Base-by-base conservation (phyloP, 1,140 invertebrate genomes). In the Leptonema lineaticorne region DNA sequence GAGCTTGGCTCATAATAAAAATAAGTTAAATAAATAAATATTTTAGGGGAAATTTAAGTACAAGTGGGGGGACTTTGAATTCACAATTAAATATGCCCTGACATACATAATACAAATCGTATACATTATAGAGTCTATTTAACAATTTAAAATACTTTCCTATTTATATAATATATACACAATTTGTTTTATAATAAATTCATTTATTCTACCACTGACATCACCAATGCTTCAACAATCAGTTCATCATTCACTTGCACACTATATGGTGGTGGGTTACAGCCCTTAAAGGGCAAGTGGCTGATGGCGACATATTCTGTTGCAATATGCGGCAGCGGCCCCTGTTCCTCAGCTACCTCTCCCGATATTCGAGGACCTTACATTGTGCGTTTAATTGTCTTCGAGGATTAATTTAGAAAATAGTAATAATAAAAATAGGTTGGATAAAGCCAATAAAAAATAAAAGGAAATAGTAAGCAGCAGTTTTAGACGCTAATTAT, bases 1-100 rank as follows among this genome's bases (percentile, higher is more conserved):
- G 78, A 77, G 80, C 78, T 75, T 77, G 78, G 78, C 80, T 78
- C 78, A 79, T 80, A 81, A 78, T 62, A 60, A 68, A n/a, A 81
- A 81, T 76, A 78, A 76, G 76, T 75, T 72, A 78, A 77, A 74
- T 14, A 28, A 59, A 63, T 78, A 75, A 79, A 80, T 79, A 80
- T 37, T 78, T 79, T 80, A 79, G 81, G 78, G 76, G 79, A 79
- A 80, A 80, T 80, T 68, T 70, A 73, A 69, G 68, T 70, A 67
- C 68, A 66, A 50, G 63, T 60, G 56, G 65, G 46, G 63, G n/a
- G n/a, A n/a, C n/a, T n/a, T n/a, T 50, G 24, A 27, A 45, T 58
- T 59, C 62, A 45, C 48, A 30, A 28, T 28, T 26, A 0, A 37
- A 58, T 63, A 56, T 57, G 63, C 41, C 66, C 71, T 53, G 68